phyloP scores from a whole-genome alignment of 2,888 invertebrate species.

The Galerucella pusilla region DNA sequence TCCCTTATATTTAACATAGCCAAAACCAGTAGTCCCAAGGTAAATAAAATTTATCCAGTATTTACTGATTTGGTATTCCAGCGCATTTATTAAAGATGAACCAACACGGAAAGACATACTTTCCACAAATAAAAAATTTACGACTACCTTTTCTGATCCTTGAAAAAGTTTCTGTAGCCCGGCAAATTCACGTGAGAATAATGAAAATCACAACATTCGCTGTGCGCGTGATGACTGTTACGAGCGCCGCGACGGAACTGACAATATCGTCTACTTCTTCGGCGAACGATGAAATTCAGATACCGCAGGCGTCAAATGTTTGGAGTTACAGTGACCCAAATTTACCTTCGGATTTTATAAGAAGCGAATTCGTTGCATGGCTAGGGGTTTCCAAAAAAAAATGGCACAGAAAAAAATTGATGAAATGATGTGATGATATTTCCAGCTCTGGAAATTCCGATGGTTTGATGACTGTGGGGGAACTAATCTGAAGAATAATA shows the following conservation, averaged over 20 bases:
- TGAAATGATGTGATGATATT: background rate
- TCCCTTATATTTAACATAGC: background rate
- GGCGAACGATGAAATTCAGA: constrained; percentile 27
- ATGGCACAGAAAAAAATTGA: background rate
- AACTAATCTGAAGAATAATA: too few relatives aligned
- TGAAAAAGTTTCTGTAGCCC: background rate
- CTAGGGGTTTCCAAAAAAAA: background rate
- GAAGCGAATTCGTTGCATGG: background rate
- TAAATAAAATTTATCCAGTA: background rate
- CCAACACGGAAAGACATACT: background rate
- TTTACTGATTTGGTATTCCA: background rate
- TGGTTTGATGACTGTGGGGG: too few relatives aligned
- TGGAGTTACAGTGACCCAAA: constrained; percentile 23
- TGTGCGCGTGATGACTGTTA: constrained; percentile 7
- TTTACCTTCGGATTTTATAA: constrained; percentile 17
- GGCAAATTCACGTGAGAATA: constrained; percentile 7
- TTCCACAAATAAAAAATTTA: background rate
- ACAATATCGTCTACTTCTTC: constrained; percentile 25
- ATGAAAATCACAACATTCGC: constrained; percentile 1
- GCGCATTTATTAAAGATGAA: background rate
- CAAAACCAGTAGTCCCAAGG: background rate
- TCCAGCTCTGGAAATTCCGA: too few relatives aligned
- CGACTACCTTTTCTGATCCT: constrained; percentile 2
- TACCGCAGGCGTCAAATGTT: constrained; percentile 32
- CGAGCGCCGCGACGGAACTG: constrained; percentile 32